Conservation (phyloP, 2,888 invertebrate species). For the Nomada ruficornis region DNA sequence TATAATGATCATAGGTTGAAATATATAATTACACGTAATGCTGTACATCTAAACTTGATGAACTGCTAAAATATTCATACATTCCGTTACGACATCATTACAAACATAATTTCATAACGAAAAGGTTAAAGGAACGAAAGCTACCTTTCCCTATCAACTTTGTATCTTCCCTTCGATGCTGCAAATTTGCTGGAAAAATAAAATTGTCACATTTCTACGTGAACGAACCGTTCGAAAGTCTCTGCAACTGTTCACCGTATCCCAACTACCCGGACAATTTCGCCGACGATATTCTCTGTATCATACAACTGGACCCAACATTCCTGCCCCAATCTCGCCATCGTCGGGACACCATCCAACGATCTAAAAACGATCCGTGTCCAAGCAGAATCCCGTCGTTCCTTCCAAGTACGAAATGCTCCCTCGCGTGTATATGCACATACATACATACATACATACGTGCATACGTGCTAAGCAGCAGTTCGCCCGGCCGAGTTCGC, state of each 20-base stretch:
- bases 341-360: not conserved
- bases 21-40: no score
- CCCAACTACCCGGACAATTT: not conserved
- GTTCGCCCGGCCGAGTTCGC: conserved; percentile 33
- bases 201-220: no score
- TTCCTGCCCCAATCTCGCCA: not conserved
- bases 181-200: no score
- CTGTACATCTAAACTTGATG: no score
- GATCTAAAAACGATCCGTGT: not conserved
- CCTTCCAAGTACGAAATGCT: conserved; percentile 20
- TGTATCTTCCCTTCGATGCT: no score
- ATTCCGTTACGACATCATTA: no score
- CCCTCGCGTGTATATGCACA: not conserved
- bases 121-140: no score
- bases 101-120: no score
- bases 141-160: no score
- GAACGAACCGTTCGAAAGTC: not conserved
- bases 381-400: not conserved
- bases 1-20: no score
- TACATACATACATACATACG: no score
- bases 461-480: conserved; percentile 37
- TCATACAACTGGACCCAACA: conserved; percentile 3
- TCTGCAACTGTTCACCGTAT: not conserved
- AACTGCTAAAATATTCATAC: no score
- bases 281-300: not conserved